Evolutionary conservation across 1,140 invertebrate species (phyloP).

Genomic region (Leptestheria dahalacensis): DNA sequence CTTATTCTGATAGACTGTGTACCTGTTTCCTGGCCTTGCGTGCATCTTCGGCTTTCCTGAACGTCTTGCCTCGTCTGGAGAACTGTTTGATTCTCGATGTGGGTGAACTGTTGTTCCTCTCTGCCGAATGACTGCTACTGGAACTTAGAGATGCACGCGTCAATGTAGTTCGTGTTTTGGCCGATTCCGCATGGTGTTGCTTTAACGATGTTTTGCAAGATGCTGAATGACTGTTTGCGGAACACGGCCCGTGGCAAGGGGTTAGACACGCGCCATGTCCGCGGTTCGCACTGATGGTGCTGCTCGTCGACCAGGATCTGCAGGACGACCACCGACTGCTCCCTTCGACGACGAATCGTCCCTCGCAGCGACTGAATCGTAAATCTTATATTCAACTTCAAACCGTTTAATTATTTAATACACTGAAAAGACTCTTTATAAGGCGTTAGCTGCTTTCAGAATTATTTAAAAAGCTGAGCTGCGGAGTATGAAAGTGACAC

Average conservation of each 20-base stretch:
- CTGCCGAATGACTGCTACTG: not conserved
- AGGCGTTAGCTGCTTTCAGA: no score
- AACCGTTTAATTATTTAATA: no score
- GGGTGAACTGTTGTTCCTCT: not conserved
- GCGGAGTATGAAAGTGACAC: no score
- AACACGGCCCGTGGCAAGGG: conserved; percentile 11
- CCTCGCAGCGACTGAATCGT: not conserved
- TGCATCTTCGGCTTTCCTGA: conserved; percentile 7
- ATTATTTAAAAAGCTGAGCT: no score
- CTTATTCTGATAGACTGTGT: no score
- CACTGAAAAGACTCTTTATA: no score
- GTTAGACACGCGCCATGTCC: conserved; percentile 9
- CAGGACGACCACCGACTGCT: not conserved
- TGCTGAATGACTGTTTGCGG: conserved; percentile 1
- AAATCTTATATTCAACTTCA: no score
- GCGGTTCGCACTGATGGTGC: not conserved
- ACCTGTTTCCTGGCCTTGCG: conserved; percentile 15
- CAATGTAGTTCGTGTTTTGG: not conserved
- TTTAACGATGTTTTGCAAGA: not conserved
- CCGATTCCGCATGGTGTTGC: not conserved
- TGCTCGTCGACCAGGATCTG: not conserved
- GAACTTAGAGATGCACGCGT: not conserved
- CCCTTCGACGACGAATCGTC: not conserved
- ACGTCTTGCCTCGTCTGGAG: not conserved
- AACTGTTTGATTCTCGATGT: not conserved